These are phyloP conservation scores for Rhinoptilus africanus DNA, from an alignment of 2,113 vertebrate genomes.

Conservation along the genomic window DNA sequence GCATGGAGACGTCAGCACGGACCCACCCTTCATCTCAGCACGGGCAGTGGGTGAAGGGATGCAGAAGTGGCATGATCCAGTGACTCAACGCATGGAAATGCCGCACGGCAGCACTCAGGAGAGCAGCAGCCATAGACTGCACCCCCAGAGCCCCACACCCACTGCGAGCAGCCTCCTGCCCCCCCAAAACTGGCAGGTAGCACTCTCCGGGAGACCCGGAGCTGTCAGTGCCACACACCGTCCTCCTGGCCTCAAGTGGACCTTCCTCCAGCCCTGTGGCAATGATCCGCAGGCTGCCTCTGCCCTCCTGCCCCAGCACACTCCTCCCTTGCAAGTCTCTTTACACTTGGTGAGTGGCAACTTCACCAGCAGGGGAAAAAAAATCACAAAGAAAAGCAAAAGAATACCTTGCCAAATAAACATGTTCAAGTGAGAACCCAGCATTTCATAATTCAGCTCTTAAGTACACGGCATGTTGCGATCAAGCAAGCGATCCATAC, in stretches of 20 bases:
- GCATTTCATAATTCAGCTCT: background rate
- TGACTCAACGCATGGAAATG: background rate
- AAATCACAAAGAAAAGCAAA: background rate
- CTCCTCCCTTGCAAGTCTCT: background rate
- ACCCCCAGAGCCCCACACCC: background rate
- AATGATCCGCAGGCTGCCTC: background rate
- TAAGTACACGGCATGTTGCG: background rate
- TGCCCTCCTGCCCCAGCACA: background rate
- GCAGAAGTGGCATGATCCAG: background rate
- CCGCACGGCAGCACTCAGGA: fast-evolving
- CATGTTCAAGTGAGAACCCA: background rate
- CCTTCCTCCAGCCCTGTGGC: background rate
- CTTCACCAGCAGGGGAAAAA: background rate
- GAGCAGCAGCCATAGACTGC: background rate
- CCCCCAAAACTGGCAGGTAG: background rate
- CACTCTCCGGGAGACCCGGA: background rate
- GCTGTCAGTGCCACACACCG: fast-evolving
- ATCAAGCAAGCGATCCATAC: background rate
- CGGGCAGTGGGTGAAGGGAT: background rate
- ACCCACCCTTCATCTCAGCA: background rate
- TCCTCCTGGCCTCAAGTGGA: background rate
- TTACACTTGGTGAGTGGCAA: fast-evolving
- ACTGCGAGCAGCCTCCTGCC: background rate
- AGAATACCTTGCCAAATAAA: background rate
- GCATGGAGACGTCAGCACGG: background rate